Evolutionary conservation across 2,888 invertebrate genomes (phyloP), one percentile per base, ranked within the genome.

Genomic region (Girardia tigrina): DNA sequence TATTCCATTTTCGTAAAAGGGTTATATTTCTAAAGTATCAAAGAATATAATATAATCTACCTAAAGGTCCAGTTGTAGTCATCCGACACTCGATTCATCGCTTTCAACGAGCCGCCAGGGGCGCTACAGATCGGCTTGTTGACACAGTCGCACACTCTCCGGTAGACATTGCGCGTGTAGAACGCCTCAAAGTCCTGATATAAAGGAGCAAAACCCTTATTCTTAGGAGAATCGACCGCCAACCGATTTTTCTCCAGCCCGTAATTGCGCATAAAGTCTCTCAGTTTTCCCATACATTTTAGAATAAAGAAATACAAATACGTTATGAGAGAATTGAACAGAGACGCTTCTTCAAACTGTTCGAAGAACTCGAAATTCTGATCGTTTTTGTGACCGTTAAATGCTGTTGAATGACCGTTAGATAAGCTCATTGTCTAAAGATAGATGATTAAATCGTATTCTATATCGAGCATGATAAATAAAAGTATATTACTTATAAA

Each of bases 21-120:
- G n/a, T n/a, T n/a, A n/a, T n/a, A n/a, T n/a, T n/a, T n/a, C n/a
- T n/a, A n/a, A n/a, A n/a, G n/a, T n/a, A n/a, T n/a, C n/a, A n/a
- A n/a, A n/a, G n/a, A n/a, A n/a, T n/a, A n/a, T n/a, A n/a, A n/a
- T n/a, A n/a, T n/a, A n/a, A n/a, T n/a, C n/a, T 56, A 56, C 56
- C 91, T 88, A 85, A 94, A 94, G 75, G 90, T 90, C 94, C 94
- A 95, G 78, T 93, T 91, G 83, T 90, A 88, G 85, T 97, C 95
- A 72, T 87, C 87, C 0, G 92, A 90, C 78, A 89, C 86, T 77
- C 94, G 88, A 83, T 94, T 91, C 84, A 91, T 90, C 72, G 95
- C 86, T 16, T 89, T 88, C 78, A 95, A 87, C 82, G 89, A 88
- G 28, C 90, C 90, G 29, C 92, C 94, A 71, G 98, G 95, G 78